Evolutionary conservation across 2,797 vertebrate species (phyloP).

Genomic region (Clarias laeviceps): DNA sequence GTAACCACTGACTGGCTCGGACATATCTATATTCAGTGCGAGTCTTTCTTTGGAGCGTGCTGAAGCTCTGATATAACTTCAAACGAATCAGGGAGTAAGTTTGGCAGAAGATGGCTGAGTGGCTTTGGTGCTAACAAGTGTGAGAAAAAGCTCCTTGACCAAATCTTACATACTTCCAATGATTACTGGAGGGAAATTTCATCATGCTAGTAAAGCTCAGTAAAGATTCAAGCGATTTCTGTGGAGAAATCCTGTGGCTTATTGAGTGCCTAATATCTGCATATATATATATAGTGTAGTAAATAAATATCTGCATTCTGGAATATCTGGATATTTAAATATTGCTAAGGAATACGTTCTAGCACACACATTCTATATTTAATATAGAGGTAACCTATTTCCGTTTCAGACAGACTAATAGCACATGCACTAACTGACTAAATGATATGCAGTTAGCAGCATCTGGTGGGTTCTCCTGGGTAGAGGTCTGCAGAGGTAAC

Average conservation of each 20-base stretch:
- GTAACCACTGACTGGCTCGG: slow-evolving; percentile 53
- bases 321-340: neutral
- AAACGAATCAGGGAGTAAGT: slow-evolving; percentile 60
- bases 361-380: neutral
- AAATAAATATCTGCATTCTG: neutral
- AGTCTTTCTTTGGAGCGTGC: slow-evolving; percentile 59
- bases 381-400: neutral
- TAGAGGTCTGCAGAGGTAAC: neutral
- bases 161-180: slow-evolving; percentile 18
- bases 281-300: neutral
- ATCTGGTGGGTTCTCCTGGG: neutral
- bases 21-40: slow-evolving; percentile 68
- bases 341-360: neutral
- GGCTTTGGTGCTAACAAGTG: slow-evolving; percentile 57
- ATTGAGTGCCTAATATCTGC: neutral
- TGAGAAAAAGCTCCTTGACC: slow-evolving; percentile 22
- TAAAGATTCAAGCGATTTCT: neutral
- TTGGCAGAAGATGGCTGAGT: slow-evolving; percentile 53
- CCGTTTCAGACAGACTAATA: neutral
- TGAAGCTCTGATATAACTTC: slow-evolving; percentile 60
- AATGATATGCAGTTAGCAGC: neutral
- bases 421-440: neutral
- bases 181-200: slow-evolving; percentile 3
- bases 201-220: slow-evolving; percentile 2
- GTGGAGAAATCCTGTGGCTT: neutral